Conservation (phyloP, 2,113 vertebrate species). For the Otis tarda region DNA sequence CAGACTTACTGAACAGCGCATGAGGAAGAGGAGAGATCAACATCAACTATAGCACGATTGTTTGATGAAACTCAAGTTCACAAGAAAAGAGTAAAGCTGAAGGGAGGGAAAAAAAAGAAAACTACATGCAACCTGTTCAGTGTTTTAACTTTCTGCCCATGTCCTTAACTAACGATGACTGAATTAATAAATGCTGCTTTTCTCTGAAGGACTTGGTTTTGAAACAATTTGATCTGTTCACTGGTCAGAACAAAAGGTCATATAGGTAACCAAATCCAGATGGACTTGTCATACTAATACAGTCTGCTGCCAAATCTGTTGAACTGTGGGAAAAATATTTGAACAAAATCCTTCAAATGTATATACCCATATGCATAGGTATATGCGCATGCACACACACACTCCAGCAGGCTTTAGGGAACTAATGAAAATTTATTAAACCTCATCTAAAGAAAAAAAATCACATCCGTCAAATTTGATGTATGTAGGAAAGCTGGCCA, state of each 20-base stretch:
- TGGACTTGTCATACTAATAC: neutral
- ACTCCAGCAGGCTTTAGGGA: neutral
- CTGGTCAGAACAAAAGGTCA: neutral
- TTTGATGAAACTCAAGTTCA: neutral
- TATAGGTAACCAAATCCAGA: neutral
- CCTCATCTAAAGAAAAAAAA: neutral
- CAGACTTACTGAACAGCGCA: neutral
- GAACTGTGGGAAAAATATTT: neutral
- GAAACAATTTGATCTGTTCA: neutral
- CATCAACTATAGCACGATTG: neutral
- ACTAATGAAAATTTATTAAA: slow-evolving; percentile 42
- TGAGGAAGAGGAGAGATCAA: neutral
- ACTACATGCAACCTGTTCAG: neutral
- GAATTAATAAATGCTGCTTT: neutral
- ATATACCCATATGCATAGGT: neutral
- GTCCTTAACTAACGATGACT: neutral
- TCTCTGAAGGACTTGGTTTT: neutral
- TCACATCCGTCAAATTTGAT: neutral
- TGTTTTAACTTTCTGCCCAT: neutral
- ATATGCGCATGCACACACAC: neutral
- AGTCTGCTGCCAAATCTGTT: neutral
- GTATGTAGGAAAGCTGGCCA: slow-evolving; percentile 5
- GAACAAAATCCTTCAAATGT: neutral
- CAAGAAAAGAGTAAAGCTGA: neutral
- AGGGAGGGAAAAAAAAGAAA: neutral